Percentiles rank a stretch among this genome's conserved stretches.
Evolutionary conservation across 2,888 invertebrate species (phyloP).

Genomic region (Zaprionus bogoriensis): DNA sequence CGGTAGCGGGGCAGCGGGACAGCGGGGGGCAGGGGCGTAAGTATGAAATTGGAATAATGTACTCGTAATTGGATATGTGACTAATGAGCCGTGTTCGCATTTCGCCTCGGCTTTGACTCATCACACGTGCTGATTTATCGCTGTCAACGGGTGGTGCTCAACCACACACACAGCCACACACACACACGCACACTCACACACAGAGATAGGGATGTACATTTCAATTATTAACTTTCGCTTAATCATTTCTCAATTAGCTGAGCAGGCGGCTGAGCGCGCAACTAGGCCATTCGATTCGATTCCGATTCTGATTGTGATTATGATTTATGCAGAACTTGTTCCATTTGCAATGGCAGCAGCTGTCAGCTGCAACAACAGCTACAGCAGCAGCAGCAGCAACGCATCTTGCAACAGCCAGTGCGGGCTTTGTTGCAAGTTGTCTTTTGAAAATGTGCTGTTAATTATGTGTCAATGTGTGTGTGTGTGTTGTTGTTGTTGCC

Average conservation of each 20-base stretch:
- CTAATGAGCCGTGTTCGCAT: constrained; percentile 61
- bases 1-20: background rate
- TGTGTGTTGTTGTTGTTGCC: constrained; percentile 7
- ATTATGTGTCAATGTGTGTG: constrained; percentile 44
- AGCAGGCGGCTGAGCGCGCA: background rate
- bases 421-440: constrained; percentile 26
- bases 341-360: constrained; percentile 3
- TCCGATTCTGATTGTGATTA: constrained; percentile 18
- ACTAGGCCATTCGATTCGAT: constrained; percentile 15
- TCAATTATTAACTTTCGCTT: constrained; percentile 56
- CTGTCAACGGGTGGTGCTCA: constrained; percentile 65
- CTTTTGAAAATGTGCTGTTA: constrained; percentile 50
- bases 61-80: constrained; percentile 75
- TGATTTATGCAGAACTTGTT: constrained; percentile 12
- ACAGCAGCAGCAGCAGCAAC: too few species aligned
- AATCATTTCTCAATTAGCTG: constrained; percentile 66
- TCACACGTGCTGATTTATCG: constrained; percentile 72
- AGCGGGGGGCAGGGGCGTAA: constrained; percentile 10
- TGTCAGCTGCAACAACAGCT: constrained; percentile 17
- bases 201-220: constrained; percentile 10
- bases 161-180: background rate
- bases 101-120: constrained; percentile 67
- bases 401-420: constrained; percentile 2
- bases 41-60: constrained; percentile 68
- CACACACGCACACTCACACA: background rate